Evolutionary conservation across 2,797 vertebrate genomes (phyloP).

Genomic region (Serranus cabrilla): DNA sequence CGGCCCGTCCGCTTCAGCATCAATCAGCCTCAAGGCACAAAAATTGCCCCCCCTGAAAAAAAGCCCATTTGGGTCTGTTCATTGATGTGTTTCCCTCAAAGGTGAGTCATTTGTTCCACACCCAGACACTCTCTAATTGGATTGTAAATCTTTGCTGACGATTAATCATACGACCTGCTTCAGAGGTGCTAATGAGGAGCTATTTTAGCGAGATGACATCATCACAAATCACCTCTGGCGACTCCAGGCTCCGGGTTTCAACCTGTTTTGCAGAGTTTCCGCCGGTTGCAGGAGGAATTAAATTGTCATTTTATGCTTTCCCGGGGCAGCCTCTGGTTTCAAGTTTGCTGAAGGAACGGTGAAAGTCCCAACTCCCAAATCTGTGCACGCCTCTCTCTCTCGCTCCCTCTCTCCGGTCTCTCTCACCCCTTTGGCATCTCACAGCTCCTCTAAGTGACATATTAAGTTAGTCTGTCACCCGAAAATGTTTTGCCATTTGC

Average conservation of each 20-base stretch:
- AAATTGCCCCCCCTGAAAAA: conserved; percentile 38
- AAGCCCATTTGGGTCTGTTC: conserved; percentile 57
- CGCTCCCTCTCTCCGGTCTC: not conserved
- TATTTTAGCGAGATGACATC: conserved; percentile 82
- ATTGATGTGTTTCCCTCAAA: conserved; percentile 78
- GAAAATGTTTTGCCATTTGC: conserved; percentile 60
- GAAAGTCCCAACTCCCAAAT: conserved; percentile 24
- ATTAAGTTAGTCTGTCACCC: conserved; percentile 54
- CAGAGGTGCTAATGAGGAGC: conserved; percentile 83
- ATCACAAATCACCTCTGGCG: conserved; percentile 74
- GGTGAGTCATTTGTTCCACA: conserved; percentile 78
- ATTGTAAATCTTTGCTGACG: conserved; percentile 80
- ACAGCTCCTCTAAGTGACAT: conserved; percentile 38
- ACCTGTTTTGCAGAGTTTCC: conserved; percentile 58
- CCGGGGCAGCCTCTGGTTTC: conserved; percentile 15
- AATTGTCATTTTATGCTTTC: conserved; percentile 40
- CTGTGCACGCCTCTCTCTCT: not conserved
- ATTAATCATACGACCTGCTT: conserved; percentile 80
- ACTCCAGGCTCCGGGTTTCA: conserved; percentile 40
- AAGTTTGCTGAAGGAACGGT: conserved; percentile 30
- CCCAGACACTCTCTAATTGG: conserved; percentile 81
- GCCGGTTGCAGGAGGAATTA: conserved; percentile 41
- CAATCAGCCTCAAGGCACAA: conserved; percentile 62
- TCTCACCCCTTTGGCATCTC: conserved; percentile 27
- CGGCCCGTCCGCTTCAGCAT: conserved; percentile 56